Evolutionary conservation across 2,888 invertebrate genomes (phyloP), one percentile per base, ranked within the genome.

Genomic region (Drosophila formosana): DNA sequence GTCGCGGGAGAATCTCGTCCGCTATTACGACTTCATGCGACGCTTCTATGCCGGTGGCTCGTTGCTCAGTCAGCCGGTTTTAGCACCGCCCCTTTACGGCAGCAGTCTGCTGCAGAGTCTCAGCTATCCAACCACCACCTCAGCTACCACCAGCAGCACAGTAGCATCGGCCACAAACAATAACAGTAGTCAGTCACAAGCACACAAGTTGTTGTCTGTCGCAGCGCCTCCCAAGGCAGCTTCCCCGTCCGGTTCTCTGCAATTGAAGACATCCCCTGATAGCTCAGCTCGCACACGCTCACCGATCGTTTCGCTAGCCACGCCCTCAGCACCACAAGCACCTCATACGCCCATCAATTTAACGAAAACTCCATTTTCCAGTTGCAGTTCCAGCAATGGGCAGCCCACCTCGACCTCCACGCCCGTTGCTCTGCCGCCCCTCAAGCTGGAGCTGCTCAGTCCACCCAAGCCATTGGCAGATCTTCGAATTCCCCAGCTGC

Each of bases 1-100:
- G 71, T 89, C 91, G 11, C 90, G 78, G 3, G 91, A 91, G 18
- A 91, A 89, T 82, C 86, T 91, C 11, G 65, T 91, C 34, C 84
- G 90, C 37, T 91, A 91, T 66, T 91, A 92, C 65, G 91, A 91
- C 55, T 91, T 92, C 53, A 91, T 92, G 91, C 67, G 90, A 32
- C 90, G 91, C 28, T 86, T 91, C 32, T 91, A 92, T 74, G 72
- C 82, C 34, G 90, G 90, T 43, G 78, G 79, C 32, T 72, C 78
- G n/a, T 51, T 76, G 76, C 64, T 83, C 52, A 66, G 51, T 9
- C 87, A 88, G 83, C 82, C 89, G 70, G 81, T 88, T 55, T 67
- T 88, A 64, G 77, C 82, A 18, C 89, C 90, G 69, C 78, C 88
- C 62, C 68, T 80, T 41, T 86, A 74, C 46, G 80, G 84, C 65